Percentiles rank a stretch among this genome's conserved stretches.
phyloP scores from a whole-genome alignment of 1,140 invertebrate genomes.

The Atopsyche davidsoni region DNA sequence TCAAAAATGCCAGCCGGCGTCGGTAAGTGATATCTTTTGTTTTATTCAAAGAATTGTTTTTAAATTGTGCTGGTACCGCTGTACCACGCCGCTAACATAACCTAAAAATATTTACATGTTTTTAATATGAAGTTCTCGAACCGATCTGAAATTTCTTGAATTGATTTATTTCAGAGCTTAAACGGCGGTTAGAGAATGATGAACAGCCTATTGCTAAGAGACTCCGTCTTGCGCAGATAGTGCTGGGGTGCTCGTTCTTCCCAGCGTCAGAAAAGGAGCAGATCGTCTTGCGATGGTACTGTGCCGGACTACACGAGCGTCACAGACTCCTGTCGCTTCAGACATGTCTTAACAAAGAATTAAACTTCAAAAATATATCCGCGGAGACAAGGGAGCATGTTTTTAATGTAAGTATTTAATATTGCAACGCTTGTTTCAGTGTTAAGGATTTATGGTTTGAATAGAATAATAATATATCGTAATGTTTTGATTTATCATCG shows the following conservation, averaged over 20 bases:
- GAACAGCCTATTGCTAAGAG: constrained; percentile 21
- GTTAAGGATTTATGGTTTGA: no score
- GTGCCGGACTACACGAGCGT: not conserved
- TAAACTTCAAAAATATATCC: constrained; percentile 23
- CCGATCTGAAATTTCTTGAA: no score
- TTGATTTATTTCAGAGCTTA: constrained; percentile 23
- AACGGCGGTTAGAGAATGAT: constrained; percentile 15
- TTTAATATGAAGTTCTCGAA: no score
- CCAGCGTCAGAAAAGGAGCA: constrained; percentile 20
- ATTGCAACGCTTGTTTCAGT: no score
- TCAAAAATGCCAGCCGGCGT: no score
- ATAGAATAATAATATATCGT: not conserved
- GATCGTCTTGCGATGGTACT: constrained; percentile 19
- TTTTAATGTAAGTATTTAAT: not conserved
- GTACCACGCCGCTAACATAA: no score
- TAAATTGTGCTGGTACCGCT: no score
- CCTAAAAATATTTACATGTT: no score
- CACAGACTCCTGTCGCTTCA: constrained; percentile 8
- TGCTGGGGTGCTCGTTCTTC: constrained; percentile 19
- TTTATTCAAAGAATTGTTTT: no score
- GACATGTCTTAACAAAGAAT: constrained; percentile 8
- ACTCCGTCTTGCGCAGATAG: constrained; percentile 24
- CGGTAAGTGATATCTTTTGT: no score
- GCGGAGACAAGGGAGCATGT: not conserved
- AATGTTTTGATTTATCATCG: not conserved